Conservation (phyloP, 2,113 vertebrate species). For the Mesocricetus auratus region DNA sequence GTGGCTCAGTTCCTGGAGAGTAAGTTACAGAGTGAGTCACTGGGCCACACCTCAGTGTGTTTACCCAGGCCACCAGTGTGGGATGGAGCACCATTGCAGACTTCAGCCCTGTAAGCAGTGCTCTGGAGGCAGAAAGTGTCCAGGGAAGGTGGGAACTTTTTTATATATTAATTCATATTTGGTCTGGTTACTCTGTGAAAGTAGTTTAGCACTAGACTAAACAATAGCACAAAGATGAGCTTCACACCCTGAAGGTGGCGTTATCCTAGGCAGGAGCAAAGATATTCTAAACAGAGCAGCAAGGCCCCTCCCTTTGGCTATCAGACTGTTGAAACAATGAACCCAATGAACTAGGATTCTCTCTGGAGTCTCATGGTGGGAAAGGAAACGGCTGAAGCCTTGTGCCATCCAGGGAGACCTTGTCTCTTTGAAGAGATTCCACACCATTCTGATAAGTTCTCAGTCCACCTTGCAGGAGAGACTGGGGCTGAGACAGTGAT, state of each 20-base stretch:
- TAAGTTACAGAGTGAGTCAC: conserved; percentile 51
- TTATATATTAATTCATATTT: not conserved
- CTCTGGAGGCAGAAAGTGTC: not conserved
- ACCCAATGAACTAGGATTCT: not conserved
- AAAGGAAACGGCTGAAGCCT: not conserved
- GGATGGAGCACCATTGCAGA: not conserved
- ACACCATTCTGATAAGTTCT: not conserved
- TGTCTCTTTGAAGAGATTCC: not conserved
- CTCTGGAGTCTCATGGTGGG: not conserved
- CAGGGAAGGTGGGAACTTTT: not conserved
- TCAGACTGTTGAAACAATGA: not conserved
- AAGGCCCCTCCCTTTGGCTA: not conserved
- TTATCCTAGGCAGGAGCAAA: not conserved
- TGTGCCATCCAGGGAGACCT: not conserved
- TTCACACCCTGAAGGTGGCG: not conserved
- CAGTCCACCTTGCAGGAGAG: not conserved
- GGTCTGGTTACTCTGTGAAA: not conserved
- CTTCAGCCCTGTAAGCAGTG: not conserved
- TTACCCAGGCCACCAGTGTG: not conserved
- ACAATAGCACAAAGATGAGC: not conserved
- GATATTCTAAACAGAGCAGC: not conserved
- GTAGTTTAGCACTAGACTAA: not conserved
- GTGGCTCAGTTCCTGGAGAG: conserved; percentile 70
- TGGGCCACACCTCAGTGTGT: not conserved
- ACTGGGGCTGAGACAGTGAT: not conserved